phyloP scores from a whole-genome alignment of 2,797 vertebrate genomes.

The Propithecus deckenii region DNA sequence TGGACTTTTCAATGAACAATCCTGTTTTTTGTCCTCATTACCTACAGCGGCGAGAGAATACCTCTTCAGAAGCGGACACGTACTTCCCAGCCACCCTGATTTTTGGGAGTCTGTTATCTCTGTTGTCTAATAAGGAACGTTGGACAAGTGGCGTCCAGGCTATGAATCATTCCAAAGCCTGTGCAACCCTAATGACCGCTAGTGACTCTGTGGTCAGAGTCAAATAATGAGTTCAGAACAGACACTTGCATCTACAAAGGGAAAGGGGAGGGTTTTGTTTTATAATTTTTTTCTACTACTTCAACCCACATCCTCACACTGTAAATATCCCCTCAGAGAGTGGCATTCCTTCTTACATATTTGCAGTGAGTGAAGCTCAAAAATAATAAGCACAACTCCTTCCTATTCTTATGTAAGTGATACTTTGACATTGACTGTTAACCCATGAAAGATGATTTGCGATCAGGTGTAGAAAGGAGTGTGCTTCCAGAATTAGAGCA shows the following conservation, averaged over 20 bases:
- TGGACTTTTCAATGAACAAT: conserved; percentile 66
- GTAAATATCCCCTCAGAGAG: background rate
- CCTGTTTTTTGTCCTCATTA: conserved; percentile 74
- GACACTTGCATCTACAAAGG: background rate
- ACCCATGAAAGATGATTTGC: background rate
- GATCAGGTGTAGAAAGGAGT: background rate
- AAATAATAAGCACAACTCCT: background rate
- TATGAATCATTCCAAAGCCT: background rate
- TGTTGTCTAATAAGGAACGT: background rate
- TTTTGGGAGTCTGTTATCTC: background rate
- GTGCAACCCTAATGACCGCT: background rate
- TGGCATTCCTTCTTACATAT: background rate
- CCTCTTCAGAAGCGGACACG: background rate
- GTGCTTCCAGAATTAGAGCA: background rate
- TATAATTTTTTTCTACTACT: background rate
- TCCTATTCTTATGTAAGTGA: background rate
- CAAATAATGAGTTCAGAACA: background rate
- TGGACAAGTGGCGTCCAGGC: background rate
- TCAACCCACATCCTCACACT: background rate
- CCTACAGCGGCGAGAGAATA: background rate
- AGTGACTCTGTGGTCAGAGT: background rate
- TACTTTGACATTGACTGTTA: background rate
- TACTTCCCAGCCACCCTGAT: background rate
- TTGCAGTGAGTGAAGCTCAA: background rate
- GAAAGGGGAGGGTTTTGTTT: background rate